Evolutionary conservation across 2,888 invertebrate genomes (phyloP), one percentile per base, ranked within the genome.

Genomic region (Melinopterus prodromus): DNA sequence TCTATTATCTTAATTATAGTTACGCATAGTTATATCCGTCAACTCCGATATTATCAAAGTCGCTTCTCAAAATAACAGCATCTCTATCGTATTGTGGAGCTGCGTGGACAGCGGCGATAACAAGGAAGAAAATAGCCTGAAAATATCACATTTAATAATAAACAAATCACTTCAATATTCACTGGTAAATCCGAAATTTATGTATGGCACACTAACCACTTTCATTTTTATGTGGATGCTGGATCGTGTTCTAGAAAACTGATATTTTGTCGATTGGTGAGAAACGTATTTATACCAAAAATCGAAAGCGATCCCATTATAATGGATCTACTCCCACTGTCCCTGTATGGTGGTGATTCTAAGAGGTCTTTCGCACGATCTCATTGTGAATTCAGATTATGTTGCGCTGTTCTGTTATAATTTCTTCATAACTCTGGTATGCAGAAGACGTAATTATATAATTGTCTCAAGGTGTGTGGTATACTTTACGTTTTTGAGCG

Each of bases 61-160:
- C 93, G 85, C 92, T 92, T 82, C 92, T 91, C 76, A 93, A 82
- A 82, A 93, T 90, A 85, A 92, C 91, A 4, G 92, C 93, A 84
- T 93, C 92, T 86, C 91, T 88, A 86, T 91, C 88, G 71, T 83
- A 82, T 80, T 82, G 81, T 76, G 77, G 81, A 35, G 81, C 78
- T 16, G 79, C 78, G 38, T 85, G 69, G 77, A 79, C 70, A 76
- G 77, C 78, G 75, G 72, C 76, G 9, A 72, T 37, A 36, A 78
- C 79, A 76, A 79, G 37, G 16, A 74, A 74, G 9, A 74, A 74
- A 35, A 74, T 74, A 15, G 37, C 74, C 74, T 74, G n/a, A 35
- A 74, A 74, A 36, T 15, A 35, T 16, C 37, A 14, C 74, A 2
- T 36, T n/a, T 26, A 26, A 15, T 26, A 74, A 35, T 71, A 74